Conservation (phyloP, 2,797 vertebrate species). For the Dryobates pubescens region DNA sequence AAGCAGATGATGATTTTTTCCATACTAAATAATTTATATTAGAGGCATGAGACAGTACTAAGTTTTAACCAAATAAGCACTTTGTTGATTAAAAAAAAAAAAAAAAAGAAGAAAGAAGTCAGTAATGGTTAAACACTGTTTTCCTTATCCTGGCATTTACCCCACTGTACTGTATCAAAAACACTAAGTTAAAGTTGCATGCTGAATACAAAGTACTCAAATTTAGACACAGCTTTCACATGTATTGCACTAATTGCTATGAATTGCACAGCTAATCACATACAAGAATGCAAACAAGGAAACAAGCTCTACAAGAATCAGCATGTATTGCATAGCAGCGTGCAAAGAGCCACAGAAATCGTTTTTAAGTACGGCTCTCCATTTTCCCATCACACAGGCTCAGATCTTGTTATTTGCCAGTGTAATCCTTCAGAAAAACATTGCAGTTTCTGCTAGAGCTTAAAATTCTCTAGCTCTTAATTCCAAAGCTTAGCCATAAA, state of each 20-base stretch:
- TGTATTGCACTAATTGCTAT: neutral
- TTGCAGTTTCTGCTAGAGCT: neutral
- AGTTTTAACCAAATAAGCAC: neutral
- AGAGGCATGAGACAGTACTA: neutral
- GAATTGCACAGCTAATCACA: neutral
- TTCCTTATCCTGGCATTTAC: neutral
- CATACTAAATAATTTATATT: neutral
- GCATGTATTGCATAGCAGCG: neutral
- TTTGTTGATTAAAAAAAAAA: neutral
- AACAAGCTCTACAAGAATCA: neutral
- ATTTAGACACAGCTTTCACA: neutral
- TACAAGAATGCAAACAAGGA: neutral
- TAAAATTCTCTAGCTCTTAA: constrained; percentile 32
- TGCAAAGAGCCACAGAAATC: neutral
- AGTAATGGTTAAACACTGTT: neutral
- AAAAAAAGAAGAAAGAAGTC: neutral
- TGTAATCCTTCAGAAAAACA: constrained; percentile 12
- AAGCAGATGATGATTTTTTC: neutral
- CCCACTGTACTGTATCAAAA: neutral
- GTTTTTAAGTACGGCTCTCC: neutral
- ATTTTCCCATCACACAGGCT: neutral
- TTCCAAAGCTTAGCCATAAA: neutral
- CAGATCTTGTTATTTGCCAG: neutral
- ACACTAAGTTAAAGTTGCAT: neutral
- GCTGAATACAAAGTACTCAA: neutral